Evolutionary conservation across 2,888 invertebrate genomes (phyloP).

Genomic region (Crematogaster levior): DNA sequence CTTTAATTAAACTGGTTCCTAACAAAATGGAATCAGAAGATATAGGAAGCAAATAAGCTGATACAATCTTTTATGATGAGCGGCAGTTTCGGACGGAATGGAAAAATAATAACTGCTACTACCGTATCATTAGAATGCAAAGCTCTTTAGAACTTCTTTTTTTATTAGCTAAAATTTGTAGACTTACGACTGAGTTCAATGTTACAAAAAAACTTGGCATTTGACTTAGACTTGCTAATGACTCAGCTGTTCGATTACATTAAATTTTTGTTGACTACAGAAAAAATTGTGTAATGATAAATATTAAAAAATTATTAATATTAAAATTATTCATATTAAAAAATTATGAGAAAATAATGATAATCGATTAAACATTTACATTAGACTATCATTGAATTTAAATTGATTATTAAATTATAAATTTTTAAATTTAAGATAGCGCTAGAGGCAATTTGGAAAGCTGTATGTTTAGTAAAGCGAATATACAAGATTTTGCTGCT

Average conservation of each 20-base stretch:
- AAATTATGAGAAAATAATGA: background rate
- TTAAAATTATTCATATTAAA: no score
- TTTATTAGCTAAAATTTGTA: background rate
- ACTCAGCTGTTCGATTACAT: background rate
- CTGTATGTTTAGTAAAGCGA: background rate
- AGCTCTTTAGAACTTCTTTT: background rate
- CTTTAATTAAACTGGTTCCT: slow-evolving; percentile 28
- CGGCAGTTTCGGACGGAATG: background rate
- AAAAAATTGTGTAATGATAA: background rate
- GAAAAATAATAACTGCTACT: slow-evolving; percentile 2
- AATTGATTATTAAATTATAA: background rate
- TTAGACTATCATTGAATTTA: background rate
- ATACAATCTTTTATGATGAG: background rate
- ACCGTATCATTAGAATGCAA: background rate
- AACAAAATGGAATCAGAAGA: background rate
- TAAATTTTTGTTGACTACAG: background rate
- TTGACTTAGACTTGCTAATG: background rate
- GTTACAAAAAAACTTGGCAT: background rate
- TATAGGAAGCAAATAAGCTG: background rate
- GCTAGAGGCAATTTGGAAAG: background rate
- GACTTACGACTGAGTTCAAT: background rate
- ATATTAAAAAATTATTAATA: no score
- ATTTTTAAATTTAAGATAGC: background rate
- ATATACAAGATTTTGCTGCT: slow-evolving; percentile 1
- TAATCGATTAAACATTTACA: background rate